Evolutionary conservation across 2,888 invertebrate species (phyloP).

Genomic region (Acanthosepion pharaonis): DNA sequence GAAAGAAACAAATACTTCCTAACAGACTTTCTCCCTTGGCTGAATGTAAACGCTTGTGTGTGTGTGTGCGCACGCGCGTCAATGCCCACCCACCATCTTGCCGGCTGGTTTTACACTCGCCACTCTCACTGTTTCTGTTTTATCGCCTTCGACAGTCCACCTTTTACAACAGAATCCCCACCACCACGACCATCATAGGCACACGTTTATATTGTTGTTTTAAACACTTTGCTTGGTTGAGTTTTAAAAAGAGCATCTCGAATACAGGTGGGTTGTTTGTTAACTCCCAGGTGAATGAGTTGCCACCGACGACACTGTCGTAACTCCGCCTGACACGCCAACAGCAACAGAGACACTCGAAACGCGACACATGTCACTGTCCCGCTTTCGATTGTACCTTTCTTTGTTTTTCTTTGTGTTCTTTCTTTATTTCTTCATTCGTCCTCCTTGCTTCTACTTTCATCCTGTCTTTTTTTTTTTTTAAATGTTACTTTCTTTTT

Average conservation of each 20-base stretch:
- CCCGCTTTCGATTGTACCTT: neutral
- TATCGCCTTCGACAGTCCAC: neutral
- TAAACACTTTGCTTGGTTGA: neutral
- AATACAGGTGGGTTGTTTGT: neutral
- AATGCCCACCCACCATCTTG: neutral
- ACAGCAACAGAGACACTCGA: neutral
- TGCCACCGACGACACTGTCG: neutral
- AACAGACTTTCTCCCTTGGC: too few species aligned
- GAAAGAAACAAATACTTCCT: too few species aligned
- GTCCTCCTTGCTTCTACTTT: too few species aligned
- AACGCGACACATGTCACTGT: neutral
- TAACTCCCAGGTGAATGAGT: neutral
- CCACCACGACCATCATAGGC: neutral
- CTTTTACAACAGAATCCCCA: too few species aligned
- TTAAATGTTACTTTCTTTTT: too few species aligned
- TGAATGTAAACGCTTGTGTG: too few species aligned
- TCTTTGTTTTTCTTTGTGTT: neutral
- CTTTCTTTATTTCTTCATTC: neutral
- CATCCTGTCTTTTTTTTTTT: too few species aligned
- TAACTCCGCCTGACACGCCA: neutral
- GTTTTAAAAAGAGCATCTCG: neutral
- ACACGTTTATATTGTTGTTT: neutral
- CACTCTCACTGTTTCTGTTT: too few species aligned
- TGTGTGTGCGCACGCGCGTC: too few species aligned
- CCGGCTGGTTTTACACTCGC: neutral